These are phyloP conservation scores for Salticus scenicus DNA, from an alignment of 2,888 invertebrate genomes.

Conservation along the genomic window DNA sequence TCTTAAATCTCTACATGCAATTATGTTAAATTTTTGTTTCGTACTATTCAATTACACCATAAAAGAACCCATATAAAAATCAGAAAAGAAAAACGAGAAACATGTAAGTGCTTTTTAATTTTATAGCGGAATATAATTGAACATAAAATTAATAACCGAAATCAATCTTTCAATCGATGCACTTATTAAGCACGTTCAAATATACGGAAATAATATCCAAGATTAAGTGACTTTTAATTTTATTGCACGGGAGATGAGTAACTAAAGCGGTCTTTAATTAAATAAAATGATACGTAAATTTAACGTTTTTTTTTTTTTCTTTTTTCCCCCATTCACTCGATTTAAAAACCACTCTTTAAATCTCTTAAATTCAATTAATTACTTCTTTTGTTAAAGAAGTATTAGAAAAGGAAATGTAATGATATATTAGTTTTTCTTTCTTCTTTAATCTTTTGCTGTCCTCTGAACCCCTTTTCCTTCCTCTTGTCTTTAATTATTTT, in stretches of 20 bases:
- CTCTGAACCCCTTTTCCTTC: background rate
- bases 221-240: background rate
- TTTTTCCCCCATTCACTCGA: background rate
- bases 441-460: background rate
- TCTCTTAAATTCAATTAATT: conserved; percentile 1
- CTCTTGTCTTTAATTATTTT: background rate
- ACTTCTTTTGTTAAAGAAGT: background rate
- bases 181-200: background rate
- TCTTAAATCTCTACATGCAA: too few relatives aligned
- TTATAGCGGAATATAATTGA: too few relatives aligned
- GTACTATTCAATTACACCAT: too few relatives aligned
- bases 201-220: background rate
- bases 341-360: background rate
- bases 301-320: background rate
- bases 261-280: background rate
- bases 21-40: too few relatives aligned
- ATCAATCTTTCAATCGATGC: too few relatives aligned
- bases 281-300: background rate
- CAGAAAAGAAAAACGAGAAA: too few relatives aligned
- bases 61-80: too few relatives aligned
- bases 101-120: too few relatives aligned
- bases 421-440: background rate
- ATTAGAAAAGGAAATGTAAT: background rate
- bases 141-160: too few relatives aligned
- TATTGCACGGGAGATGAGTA: background rate